Evolutionary conservation across 2,113 vertebrate species (phyloP), one percentile per base, ranked within the genome.

Genomic region (Sakesphorus luctuosus): DNA sequence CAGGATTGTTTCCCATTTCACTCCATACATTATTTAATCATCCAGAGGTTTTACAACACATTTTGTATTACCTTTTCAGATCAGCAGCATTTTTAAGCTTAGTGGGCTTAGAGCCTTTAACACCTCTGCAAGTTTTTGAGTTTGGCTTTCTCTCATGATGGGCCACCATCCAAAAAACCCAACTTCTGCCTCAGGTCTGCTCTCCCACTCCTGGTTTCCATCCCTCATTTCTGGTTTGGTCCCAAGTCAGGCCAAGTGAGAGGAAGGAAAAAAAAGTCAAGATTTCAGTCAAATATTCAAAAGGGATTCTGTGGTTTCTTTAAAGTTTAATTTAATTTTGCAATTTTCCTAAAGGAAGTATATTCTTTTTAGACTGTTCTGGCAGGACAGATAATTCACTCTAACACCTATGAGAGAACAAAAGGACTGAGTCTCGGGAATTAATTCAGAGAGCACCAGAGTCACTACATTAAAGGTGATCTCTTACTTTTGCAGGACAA

Each of bases 301-400:
- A 84, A 56, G 44, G 20, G 61, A 87, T 86, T 84, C 38, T 52
- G 52, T 46, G 76, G n/a, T 86, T 71, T 88, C 65, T 92, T 88
- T 86, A 78, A 84, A 95, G 33, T 84, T 92, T 91, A 86, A 81
- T 78, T 90, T 84, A 84, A 90, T 88, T 87, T 81, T 72, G 9
- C 18, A 25, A 9, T 78, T 90, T 94, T 87, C 76, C 85, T 67
- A 61, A 65, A 90, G 73, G 44, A 94, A 86, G 36, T 40, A 38
- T 73, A 68, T 65, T 81, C 6, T 78, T 92, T 92, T 86, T 72
- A 92, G 82, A n/a, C 44, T 67, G 40, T 63, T 81, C 69, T 75
- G 68, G 29, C 40, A 95, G 90, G 79, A 93, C 44, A 82, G 68
- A 77, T 81, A 79, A 93, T 75, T 90, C 88, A 87, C n/a, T 87